These are phyloP conservation scores for Alethe castanea DNA, from an alignment of 2,113 vertebrate species.

Conservation along the genomic window DNA sequence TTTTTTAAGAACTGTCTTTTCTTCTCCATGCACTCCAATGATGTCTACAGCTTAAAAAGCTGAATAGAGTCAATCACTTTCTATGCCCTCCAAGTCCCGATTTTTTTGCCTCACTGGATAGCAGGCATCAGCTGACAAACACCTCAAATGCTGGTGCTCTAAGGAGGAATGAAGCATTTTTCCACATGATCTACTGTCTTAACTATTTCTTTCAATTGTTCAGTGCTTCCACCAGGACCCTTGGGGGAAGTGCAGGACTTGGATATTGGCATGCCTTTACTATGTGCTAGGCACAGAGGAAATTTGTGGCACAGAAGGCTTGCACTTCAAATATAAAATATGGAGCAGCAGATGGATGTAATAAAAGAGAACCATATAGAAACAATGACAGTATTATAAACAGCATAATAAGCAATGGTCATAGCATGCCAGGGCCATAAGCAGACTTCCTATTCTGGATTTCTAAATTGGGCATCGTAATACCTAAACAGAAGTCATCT, in stretches of 20 bases:
- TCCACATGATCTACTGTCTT: not conserved
- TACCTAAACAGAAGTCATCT: constrained; percentile 21
- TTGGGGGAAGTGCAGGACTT: not conserved
- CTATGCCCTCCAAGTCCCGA: not conserved
- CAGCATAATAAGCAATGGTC: not conserved
- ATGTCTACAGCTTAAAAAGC: not conserved
- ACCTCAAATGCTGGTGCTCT: not conserved
- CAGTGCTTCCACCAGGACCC: not conserved
- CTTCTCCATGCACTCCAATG: not conserved
- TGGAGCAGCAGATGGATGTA: constrained; percentile 7
- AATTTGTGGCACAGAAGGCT: not conserved
- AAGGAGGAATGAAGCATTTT: not conserved
- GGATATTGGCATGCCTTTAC: not conserved
- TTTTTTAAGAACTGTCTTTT: not conserved
- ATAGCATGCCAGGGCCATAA: not conserved
- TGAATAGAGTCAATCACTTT: not conserved
- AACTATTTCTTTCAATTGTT: not conserved
- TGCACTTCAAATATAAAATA: not conserved
- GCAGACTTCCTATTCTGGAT: constrained; percentile 19
- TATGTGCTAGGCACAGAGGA: not conserved
- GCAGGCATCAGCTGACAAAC: not conserved
- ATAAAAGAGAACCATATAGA: not conserved
- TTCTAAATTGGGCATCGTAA: not conserved
- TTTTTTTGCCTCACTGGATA: not conserved
- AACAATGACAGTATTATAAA: constrained; percentile 12